Percentiles rank a stretch among this genome's conserved stretches.
These are phyloP conservation scores for Leucozona laternaria DNA, from an alignment of 2,888 invertebrate genomes.

Conservation along the genomic window DNA sequence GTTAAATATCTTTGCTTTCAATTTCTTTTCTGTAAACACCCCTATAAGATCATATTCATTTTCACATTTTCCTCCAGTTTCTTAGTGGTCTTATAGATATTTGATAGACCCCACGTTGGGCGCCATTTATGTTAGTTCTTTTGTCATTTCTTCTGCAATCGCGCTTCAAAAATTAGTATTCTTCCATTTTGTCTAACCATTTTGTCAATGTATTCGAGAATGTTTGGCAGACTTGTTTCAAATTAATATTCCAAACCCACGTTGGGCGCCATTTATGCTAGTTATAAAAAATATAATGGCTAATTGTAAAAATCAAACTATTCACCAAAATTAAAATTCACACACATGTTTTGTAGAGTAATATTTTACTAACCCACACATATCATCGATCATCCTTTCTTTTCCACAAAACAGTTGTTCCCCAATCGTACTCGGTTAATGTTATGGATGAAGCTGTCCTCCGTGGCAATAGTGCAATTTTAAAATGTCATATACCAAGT, in stretches of 20 bases:
- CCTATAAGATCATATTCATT: too few species aligned
- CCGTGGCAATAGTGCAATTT: slow-evolving; percentile 94
- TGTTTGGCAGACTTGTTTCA: neutral
- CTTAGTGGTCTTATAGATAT: too few species aligned
- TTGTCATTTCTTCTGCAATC: too few species aligned
- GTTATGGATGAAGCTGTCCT: slow-evolving; percentile 97
- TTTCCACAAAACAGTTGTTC: slow-evolving; percentile 88
- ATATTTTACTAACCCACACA: slow-evolving; percentile 24
- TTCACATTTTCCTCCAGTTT: too few species aligned
- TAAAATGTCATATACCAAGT: slow-evolving; percentile 97
- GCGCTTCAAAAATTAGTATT: too few species aligned
- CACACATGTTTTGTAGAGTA: slow-evolving; percentile 27
- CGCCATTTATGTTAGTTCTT: too few species aligned
- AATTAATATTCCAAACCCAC: neutral
- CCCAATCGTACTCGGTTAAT: slow-evolving; percentile 94
- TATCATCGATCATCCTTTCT: slow-evolving; percentile 81
- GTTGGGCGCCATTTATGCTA: slow-evolving; percentile 19
- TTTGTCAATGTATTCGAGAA: neutral
- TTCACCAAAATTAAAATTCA: neutral
- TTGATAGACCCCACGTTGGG: too few species aligned
- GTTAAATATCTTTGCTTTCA: too few species aligned
- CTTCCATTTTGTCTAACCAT: neutral
- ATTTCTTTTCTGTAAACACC: too few species aligned
- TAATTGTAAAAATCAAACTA: neutral
- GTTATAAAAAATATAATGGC: neutral